Base-by-base conservation (phyloP, 2,113 vertebrate genomes). In the Pao palembangensis region DNA sequence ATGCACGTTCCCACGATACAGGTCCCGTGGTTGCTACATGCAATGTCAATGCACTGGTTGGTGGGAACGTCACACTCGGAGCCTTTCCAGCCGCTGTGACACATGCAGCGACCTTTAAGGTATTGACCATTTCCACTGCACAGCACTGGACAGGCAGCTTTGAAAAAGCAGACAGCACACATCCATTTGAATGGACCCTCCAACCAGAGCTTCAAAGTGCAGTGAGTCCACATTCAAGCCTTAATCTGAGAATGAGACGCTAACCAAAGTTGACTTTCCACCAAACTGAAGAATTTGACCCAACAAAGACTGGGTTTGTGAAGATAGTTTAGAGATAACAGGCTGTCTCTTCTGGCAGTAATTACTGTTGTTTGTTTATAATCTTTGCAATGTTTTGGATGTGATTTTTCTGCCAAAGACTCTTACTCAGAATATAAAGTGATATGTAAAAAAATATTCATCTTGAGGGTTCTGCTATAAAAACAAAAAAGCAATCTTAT, bases 111-210 rank as follows among this genome's bases (percentile, higher is more conserved):
- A 34, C 97, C 96, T 84, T 98, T 98, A 87, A 97, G 93, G 84
- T 99, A 99, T 80, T 98, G 96, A 54, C 97, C 97, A 0, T 99
- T 99, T 13, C 95, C 97, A 0, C 96, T 98, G 90, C 97, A 99
- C 52, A 99, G 92, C 76, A 99, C 96, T 0, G 96, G 97, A 83
- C 97, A 99, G 74, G 97, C 94, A 0, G 95, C 97, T 99, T 72
- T 44, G 77, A 82, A 63, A 83, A 60, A 80, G 64, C 72, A 82
- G 53, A 83, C 57, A 78, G 23, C 75, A 72, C 21, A 78, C 75
- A 83, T 31, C 58, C 52, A 61, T 72, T 68, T 79, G 59, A 84
- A 86, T 68, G 67, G 68, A 66, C 23, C 53, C 66, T 65, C 65
- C 64, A 64, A 80, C 21, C 59, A 68, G 44, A 47, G 73, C 73